These are phyloP conservation scores for Polia nebulosa DNA, from an alignment of 2,888 invertebrate genomes.

Conservation along the genomic window DNA sequence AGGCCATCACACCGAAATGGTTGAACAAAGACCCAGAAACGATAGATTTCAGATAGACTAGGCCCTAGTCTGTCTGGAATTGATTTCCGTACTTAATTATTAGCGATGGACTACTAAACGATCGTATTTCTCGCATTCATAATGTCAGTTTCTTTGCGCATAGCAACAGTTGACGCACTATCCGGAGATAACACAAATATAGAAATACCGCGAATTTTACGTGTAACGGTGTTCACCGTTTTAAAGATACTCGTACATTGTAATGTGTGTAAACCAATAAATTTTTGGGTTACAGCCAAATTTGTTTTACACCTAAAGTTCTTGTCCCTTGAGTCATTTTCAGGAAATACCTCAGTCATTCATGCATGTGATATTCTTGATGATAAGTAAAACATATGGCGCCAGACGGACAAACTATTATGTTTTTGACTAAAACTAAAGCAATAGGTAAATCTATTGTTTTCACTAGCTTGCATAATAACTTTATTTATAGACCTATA, in stretches of 20 bases:
- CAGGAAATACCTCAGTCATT: slow-evolving; percentile 23
- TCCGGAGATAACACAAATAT: slow-evolving; percentile 14
- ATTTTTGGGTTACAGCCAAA: slow-evolving; percentile 42
- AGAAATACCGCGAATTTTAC: slow-evolving; percentile 21
- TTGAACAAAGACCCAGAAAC: too few species aligned
- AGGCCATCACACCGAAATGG: too few species aligned
- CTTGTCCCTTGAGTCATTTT: slow-evolving; percentile 35
- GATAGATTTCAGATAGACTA: too few species aligned
- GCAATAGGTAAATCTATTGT: background rate
- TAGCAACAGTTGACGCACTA: slow-evolving; percentile 37
- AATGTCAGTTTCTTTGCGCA: slow-evolving; percentile 16
- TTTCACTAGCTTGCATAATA: background rate
- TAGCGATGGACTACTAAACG: background rate
- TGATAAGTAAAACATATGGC: slow-evolving; percentile 11
- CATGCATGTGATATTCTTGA: slow-evolving; percentile 2
- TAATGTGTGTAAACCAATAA: slow-evolving; percentile 14
- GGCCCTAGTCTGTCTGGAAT: too few species aligned
- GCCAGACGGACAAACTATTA: background rate
- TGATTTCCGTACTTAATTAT: too few species aligned
- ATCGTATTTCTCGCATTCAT: background rate
- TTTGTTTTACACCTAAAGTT: slow-evolving; percentile 24
- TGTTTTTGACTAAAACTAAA: background rate
- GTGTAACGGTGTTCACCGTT: slow-evolving; percentile 14
- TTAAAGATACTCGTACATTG: background rate
- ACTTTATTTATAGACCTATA: too few species aligned